Conservation (phyloP, 2,888 invertebrate genomes). For the Lasiommata megera region DNA sequence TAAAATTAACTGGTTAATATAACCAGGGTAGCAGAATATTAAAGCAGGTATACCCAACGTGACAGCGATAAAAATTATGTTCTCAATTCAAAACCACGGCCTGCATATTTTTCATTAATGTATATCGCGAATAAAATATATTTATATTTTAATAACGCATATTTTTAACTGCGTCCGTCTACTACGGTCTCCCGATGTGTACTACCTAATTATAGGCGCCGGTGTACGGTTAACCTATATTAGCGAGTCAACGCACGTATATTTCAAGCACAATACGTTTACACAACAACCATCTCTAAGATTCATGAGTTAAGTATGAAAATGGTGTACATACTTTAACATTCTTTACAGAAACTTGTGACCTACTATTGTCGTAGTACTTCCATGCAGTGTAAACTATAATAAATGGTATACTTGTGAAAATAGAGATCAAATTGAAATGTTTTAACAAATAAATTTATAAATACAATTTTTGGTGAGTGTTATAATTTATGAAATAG, state of each 20-base stretch:
- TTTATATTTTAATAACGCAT: constrained; percentile 2
- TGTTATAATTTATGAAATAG: background rate
- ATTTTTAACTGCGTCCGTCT: constrained; percentile 16
- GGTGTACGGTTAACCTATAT: constrained; percentile 22
- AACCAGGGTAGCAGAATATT: too few species aligned
- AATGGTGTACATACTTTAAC: background rate
- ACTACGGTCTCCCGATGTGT: constrained; percentile 16
- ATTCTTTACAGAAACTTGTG: background rate
- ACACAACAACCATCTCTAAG: constrained; percentile 4
- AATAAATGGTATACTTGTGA: background rate
- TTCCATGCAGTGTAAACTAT: background rate
- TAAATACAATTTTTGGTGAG: too few species aligned
- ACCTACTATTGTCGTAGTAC: background rate
- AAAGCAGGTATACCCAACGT: background rate
- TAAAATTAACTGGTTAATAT: too few species aligned
- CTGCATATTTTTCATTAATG: background rate
- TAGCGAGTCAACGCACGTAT: constrained; percentile 7
- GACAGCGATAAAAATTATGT: background rate
- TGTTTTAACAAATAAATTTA: too few species aligned
- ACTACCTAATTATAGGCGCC: constrained; percentile 32
- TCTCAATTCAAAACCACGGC: background rate
- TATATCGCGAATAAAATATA: background rate
- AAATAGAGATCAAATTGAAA: background rate
- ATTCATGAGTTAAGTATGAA: background rate
- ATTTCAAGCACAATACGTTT: background rate